Conservation (phyloP, 2,888 invertebrate species). For the Dolichomitus sp. region DNA sequence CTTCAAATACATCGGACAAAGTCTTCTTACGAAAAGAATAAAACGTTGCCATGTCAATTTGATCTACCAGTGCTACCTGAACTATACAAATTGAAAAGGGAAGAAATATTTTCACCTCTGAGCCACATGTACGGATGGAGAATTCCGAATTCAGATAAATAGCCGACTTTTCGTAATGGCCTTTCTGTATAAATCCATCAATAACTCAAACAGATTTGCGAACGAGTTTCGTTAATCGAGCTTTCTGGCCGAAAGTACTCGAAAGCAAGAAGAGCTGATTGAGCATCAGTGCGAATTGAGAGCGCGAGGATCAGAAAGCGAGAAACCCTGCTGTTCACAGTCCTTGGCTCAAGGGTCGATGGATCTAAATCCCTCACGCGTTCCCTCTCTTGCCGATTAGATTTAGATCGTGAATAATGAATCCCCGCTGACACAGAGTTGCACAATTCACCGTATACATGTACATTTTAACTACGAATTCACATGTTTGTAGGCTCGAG, state of each 20-base stretch:
- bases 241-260: constrained; percentile 14
- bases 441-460: constrained; percentile 11
- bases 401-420: constrained; percentile 49
- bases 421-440: constrained; percentile 48
- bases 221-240: constrained; percentile 13
- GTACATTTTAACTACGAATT: not conserved
- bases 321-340: not conserved
- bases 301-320: constrained; percentile 7
- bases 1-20: too few relatives aligned
- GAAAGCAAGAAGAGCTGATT: not conserved
- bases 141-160: not conserved
- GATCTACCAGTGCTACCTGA: too few relatives aligned
- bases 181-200: not conserved
- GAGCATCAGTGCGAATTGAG: not conserved
- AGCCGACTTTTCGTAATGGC: too few relatives aligned
- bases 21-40: too few relatives aligned
- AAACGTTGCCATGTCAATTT: too few relatives aligned
- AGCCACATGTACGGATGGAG: too few relatives aligned
- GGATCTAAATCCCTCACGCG: constrained; percentile 41
- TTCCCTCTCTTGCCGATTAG: constrained; percentile 33
- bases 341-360: constrained; percentile 22
- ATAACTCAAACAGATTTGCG: not conserved
- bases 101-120: too few relatives aligned
- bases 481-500: not conserved
- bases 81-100: too few relatives aligned